Evolutionary conservation across 2,888 invertebrate species (phyloP).

Genomic region (Phyllotreta striolata): DNA sequence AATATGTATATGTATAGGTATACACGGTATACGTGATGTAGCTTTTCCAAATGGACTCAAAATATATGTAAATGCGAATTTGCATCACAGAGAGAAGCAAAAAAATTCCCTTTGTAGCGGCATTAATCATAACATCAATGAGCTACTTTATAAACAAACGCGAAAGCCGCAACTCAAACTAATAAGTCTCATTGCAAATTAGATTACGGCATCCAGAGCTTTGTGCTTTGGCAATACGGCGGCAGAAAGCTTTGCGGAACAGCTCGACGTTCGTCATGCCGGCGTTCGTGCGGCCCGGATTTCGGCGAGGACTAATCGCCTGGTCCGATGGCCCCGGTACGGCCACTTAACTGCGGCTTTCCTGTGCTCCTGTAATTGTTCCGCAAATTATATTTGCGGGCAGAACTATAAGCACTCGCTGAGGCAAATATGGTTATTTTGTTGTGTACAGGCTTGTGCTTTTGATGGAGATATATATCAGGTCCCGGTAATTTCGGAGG

Average conservation of each 20-base stretch:
- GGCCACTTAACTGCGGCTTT: constrained; percentile 61
- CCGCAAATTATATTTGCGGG: constrained; percentile 62
- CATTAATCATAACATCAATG: constrained; percentile 56
- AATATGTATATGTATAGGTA: too few species aligned
- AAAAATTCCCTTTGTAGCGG: constrained; percentile 43
- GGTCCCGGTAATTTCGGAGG: constrained; percentile 20
- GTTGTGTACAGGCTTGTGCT: constrained; percentile 51
- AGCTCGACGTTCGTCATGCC: constrained; percentile 40
- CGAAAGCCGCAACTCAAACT: constrained; percentile 58
- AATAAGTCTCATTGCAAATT: constrained; percentile 63
- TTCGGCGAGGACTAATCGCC: constrained; percentile 41
- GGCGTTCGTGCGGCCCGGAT: constrained; percentile 47
- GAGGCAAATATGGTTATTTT: constrained; percentile 58
- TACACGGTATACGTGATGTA: constrained; percentile 2
- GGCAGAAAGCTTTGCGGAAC: constrained; percentile 58
- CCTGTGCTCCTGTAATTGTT: constrained; percentile 60
- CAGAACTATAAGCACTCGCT: constrained; percentile 57
- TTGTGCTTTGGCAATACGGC: constrained; percentile 60
- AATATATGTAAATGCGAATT: constrained; percentile 35
- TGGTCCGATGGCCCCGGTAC: constrained; percentile 51
- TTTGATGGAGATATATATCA: constrained; percentile 39
- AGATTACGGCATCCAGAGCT: constrained; percentile 61
- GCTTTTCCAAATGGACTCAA: constrained; percentile 23
- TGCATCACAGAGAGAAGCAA: constrained; percentile 35
- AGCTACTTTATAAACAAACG: constrained; percentile 57